Evolutionary conservation across 2,797 vertebrate species (phyloP).

Genomic region (Melanotaenia maccullochi): DNA sequence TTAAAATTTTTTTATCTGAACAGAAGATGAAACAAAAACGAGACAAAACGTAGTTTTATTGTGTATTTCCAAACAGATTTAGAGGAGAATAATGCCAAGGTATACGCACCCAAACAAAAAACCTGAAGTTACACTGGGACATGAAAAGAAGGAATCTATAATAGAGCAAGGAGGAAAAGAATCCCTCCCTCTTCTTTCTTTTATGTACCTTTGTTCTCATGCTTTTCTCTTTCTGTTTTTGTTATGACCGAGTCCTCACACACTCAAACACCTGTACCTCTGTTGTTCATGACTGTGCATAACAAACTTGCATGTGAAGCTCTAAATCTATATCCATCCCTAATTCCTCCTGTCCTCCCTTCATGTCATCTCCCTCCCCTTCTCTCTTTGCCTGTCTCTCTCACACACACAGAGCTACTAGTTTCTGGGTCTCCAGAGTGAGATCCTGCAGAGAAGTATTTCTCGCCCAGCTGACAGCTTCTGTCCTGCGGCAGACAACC

Average conservation of each 20-base stretch:
- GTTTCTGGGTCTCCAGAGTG: constrained; percentile 47
- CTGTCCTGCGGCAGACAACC: constrained; percentile 67
- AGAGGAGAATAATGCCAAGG: not conserved
- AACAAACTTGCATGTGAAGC: constrained; percentile 24
- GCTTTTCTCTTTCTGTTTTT: constrained; percentile 12
- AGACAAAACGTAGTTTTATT: not conserved
- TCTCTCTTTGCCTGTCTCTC: not conserved
- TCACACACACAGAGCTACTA: constrained; percentile 1
- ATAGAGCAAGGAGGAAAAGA: not conserved
- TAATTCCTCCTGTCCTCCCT: constrained; percentile 35
- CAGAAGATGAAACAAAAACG: not conserved
- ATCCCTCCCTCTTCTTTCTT: constrained; percentile 12
- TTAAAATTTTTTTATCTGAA: not conserved
- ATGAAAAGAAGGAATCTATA: constrained; percentile 13
- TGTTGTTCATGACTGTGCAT: constrained; percentile 51
- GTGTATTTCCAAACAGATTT: not conserved
- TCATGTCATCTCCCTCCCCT: not conserved
- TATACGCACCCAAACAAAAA: not conserved
- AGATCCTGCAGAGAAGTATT: constrained; percentile 57
- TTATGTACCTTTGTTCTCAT: constrained; percentile 11
- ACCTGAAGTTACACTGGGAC: not conserved
- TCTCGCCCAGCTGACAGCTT: constrained; percentile 77
- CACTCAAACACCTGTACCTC: not conserved
- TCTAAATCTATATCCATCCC: constrained; percentile 43
- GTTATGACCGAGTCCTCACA: not conserved